Evolutionary conservation across 2,888 invertebrate genomes (phyloP).

Genomic region (Lordiphosa fenestrarum): DNA sequence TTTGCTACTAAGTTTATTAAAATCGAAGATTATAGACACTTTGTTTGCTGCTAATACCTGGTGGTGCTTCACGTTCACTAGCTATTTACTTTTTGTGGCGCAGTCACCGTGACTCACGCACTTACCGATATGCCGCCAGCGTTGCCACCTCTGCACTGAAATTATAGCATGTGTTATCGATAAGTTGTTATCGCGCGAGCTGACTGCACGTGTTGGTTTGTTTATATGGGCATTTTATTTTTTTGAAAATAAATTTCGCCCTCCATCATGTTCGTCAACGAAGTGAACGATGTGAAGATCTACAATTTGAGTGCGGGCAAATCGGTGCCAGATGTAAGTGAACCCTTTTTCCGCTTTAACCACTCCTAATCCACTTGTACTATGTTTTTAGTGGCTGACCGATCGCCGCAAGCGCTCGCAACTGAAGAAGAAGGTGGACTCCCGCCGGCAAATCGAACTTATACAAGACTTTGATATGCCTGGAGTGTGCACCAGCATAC

Average conservation of each 20-base stretch:
- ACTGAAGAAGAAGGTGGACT: conserved; percentile 93
- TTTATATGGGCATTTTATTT: conserved; percentile 41
- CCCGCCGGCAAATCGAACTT: conserved; percentile 94
- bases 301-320: conserved; percentile 98
- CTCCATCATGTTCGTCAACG: conserved; percentile 90
- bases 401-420: conserved; percentile 90
- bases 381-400: conserved; percentile 87
- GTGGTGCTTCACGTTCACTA: too few relatives aligned
- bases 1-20: neutral
- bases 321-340: conserved; percentile 95
- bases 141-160: neutral
- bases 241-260: conserved; percentile 30
- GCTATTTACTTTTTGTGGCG: too few relatives aligned
- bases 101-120: too few relatives aligned
- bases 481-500: conserved; percentile 91
- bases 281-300: conserved; percentile 97
- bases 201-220: conserved; percentile 57
- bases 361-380: neutral
- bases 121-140: too few relatives aligned
- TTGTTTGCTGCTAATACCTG: too few relatives aligned
- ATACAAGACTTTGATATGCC: conserved; percentile 99
- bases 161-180: neutral
- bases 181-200: neutral
- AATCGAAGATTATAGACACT: neutral
- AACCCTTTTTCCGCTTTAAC: neutral